Evolutionary conservation across 2,113 vertebrate species (phyloP).

Genomic region (Spheniscus mendiculus): DNA sequence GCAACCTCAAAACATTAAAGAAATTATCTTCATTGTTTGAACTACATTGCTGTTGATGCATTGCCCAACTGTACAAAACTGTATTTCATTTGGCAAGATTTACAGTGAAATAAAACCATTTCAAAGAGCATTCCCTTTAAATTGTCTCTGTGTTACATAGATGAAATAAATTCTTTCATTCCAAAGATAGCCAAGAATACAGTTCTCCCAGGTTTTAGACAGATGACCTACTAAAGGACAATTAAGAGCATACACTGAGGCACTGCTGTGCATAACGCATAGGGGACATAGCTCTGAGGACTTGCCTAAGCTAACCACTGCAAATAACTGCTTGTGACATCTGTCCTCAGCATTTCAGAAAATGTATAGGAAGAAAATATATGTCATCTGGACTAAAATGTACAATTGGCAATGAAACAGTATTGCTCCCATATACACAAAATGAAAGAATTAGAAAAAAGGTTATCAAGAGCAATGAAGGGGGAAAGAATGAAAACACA

Average conservation of each 20-base stretch:
- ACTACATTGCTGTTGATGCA: conserved; percentile 3
- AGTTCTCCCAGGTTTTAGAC: conserved; percentile 18
- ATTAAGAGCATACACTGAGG: background rate
- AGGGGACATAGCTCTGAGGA: background rate
- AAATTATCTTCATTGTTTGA: conserved; percentile 43
- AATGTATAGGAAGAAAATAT: background rate
- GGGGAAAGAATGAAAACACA: background rate
- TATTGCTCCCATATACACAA: background rate
- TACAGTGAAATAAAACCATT: conserved; percentile 54
- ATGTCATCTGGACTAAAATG: background rate
- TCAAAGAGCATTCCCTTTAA: conserved; percentile 63
- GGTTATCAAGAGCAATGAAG: background rate
- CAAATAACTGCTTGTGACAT: background rate
- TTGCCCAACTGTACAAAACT: conserved; percentile 37
- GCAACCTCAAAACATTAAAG: conserved; percentile 32
- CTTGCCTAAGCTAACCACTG: background rate
- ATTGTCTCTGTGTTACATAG: conserved; percentile 30
- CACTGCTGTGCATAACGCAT: background rate
- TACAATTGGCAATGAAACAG: background rate
- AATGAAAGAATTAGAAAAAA: background rate
- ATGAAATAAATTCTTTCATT: conserved; percentile 51
- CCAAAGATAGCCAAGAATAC: background rate
- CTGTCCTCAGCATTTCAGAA: background rate
- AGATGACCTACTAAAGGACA: conserved; percentile 20
- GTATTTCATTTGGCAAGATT: conserved; percentile 42